Percentiles rank a stretch among this genome's conserved stretches.
Conservation (phyloP, 2,113 vertebrate species). For the Plectropomus leopardus region DNA sequence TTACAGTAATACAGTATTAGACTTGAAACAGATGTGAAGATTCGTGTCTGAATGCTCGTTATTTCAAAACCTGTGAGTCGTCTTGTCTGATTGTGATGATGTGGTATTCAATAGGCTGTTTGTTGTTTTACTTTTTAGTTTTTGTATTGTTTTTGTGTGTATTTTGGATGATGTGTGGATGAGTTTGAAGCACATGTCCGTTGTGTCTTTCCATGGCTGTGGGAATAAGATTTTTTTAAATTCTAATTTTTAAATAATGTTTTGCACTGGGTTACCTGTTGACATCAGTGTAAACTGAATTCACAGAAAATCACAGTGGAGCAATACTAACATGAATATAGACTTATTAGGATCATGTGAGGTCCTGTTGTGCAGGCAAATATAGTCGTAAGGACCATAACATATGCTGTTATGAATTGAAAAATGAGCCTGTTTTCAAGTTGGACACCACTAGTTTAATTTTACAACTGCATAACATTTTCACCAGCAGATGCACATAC, state of each 20-base stretch:
- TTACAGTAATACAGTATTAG: conserved; percentile 75
- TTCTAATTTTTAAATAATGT: not conserved
- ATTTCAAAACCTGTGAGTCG: conserved; percentile 77
- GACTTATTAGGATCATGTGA: conserved; percentile 11
- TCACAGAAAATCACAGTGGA: conserved; percentile 54
- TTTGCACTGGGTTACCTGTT: conserved; percentile 41
- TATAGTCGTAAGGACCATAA: conserved; percentile 4
- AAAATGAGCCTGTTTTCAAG: conserved; percentile 21
- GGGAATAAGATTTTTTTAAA: conserved; percentile 10
- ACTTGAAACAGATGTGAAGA: conserved; percentile 76
- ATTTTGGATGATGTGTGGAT: conserved; percentile 60
- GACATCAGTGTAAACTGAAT: conserved; percentile 40
- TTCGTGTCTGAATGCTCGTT: conserved; percentile 72
- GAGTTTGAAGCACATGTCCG: conserved; percentile 55
- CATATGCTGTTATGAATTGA: conserved; percentile 4
- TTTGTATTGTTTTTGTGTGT: conserved; percentile 60
- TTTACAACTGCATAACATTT: conserved; percentile 55
- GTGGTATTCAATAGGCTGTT: conserved; percentile 69
- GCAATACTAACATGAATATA: conserved; percentile 61
- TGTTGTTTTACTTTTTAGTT: conserved; percentile 52
- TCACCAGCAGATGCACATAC: conserved; percentile 78
- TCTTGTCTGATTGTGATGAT: conserved; percentile 77
- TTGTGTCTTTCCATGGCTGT: conserved; percentile 61
- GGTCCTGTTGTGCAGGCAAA: conserved; percentile 49
- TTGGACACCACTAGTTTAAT: conserved; percentile 44